Base-by-base conservation (phyloP, 2,113 vertebrate genomes). In the Ciconia boyciana region DNA sequence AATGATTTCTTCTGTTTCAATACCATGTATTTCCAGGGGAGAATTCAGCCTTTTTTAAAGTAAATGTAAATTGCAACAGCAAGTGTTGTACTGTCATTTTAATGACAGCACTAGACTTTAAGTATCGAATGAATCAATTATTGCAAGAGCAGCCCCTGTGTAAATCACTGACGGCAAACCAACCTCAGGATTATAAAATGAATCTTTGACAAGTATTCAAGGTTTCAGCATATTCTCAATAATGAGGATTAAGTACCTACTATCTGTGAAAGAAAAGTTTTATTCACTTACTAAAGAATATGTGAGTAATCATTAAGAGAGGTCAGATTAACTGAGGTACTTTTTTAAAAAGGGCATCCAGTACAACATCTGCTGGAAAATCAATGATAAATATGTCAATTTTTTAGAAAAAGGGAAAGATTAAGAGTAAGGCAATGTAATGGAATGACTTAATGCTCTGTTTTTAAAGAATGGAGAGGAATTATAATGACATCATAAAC, bases 91-190 rank as follows among this genome's bases (percentile, higher is more conserved):
- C 95, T 96, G 91, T 97, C 93, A 97, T 90, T 98, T 96, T 97
- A 97, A 97, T 92, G 93, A 96, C 93, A 97, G 97, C 96, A 95
- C 94, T 95, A 97, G 93, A 93, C 78, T 97, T 97, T 97, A 97
- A 98, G 94, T 96, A 96, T 65, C 96, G 78, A 96, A 98, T 98
- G 97, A 98, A 98, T 98, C 97, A 98, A 98, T 98, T 98, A 98
- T 88, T 97, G 91, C 96, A 97, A 97, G 97, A 92, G 66, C 84
- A 97, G 94, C 93, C 83, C 79, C 94, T 86, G 71, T 39, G 71
- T 98, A 97, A 97, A 98, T 98, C 96, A 97, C 87, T 64, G 90
- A 97, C 11, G 43, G 91, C 96, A 97, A 97, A 96, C 95, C 95
- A 96, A 93, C 84, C 97, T 97, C 96, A 87, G 97, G 96, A 97